Evolutionary conservation across 1,140 invertebrate genomes (phyloP).

Genomic region (Macrobrachium rosenbergii): DNA sequence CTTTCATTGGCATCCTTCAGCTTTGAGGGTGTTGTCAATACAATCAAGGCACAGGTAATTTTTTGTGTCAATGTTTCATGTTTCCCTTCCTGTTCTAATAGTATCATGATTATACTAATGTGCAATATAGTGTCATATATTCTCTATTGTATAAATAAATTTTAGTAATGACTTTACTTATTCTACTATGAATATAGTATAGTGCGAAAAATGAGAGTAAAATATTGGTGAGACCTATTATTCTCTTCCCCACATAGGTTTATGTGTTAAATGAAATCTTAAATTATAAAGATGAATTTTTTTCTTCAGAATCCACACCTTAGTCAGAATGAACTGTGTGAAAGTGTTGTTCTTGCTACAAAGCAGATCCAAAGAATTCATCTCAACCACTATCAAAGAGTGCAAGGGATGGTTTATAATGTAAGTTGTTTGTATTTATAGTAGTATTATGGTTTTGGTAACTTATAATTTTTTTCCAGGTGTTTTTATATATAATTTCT

Average conservation of each 20-base stretch:
- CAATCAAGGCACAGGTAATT: slow-evolving; percentile 54
- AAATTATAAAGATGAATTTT: slow-evolving; percentile 12
- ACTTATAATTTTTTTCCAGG: too few species aligned
- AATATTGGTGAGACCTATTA: too few species aligned
- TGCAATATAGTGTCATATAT: too few species aligned
- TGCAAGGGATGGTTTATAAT: slow-evolving; percentile 61
- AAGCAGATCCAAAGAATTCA: slow-evolving; percentile 65
- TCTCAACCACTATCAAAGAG: slow-evolving; percentile 63
- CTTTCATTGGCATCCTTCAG: slow-evolving; percentile 48
- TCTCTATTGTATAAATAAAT: too few species aligned
- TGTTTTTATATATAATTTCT: neutral
- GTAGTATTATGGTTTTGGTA: neutral
- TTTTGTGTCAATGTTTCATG: neutral
- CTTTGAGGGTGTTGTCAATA: slow-evolving; percentile 50
- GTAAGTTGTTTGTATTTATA: slow-evolving; percentile 24
- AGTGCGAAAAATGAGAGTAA: neutral
- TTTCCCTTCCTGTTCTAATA: neutral
- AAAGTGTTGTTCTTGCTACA: slow-evolving; percentile 65
- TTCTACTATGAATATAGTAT: neutral
- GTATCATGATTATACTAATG: too few species aligned
- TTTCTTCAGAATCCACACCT: slow-evolving; percentile 62
- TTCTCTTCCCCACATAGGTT: too few species aligned
- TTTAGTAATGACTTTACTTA: too few species aligned
- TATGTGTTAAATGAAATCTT: neutral
- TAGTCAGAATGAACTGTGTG: slow-evolving; percentile 45